Base-by-base conservation (phyloP, 2,113 vertebrate genomes). In the Semnornis frantzii region DNA sequence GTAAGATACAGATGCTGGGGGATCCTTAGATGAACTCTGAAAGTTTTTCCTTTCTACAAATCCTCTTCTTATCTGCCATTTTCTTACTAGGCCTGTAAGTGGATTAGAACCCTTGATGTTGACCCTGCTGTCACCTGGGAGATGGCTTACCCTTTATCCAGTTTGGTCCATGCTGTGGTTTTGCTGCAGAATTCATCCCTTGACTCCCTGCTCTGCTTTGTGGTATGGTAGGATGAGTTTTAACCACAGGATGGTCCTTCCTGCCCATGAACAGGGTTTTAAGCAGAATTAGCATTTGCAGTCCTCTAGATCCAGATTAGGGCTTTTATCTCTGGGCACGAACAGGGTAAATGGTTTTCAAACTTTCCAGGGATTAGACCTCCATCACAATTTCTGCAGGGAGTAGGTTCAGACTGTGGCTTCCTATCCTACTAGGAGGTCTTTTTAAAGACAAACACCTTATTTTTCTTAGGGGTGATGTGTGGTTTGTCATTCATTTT, bases 21-120 rank as follows among this genome's bases (percentile, higher is more conserved):
- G 25, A 87, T 33, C 52, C 48, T 88, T 7, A 14, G 24, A 0
- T 79, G 76, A 85, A 78, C 62, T 58, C 31, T 4, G 9, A 76
- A 28, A 9, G 48, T 2, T 90, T 83, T 92, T 65, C 12, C 12
- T 55, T 83, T 33, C 17, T 58, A 37, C 3, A 76, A 89, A 89
- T 65, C 72, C 37, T 76, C 10, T 71, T 39, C 25, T 90, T 91
- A 84, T 82, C 70, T 83, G 17, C 19, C 5, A 1, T 78, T 78
- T 83, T 62, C 64, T 65, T 71, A 25, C 33, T 25, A 16, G 31
- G 28, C 28, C 77, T 85, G 12, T 42, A 11, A 76, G 33, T 37
- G 37, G 93, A 92, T 96, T 80, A 90, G 9, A 9, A 13, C 48
- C 55, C 88, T 85, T 78, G 88, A 93, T 91, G 70, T n/a, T 65